Conservation (phyloP, 2,113 vertebrate species). For the Plecturocebus donacophilus region DNA sequence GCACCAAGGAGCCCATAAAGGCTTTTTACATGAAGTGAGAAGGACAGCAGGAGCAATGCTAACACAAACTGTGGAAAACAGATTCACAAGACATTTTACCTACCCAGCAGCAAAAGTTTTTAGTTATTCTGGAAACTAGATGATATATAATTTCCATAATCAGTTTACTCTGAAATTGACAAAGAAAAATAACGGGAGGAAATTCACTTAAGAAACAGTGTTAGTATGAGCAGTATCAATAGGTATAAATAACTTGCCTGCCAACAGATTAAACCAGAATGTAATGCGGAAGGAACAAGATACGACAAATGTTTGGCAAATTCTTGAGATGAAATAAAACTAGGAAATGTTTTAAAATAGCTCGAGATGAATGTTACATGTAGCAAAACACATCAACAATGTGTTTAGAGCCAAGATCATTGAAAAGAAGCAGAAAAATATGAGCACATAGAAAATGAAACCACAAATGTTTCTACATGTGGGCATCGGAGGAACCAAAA, state of each 20-base stretch:
- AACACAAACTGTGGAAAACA: constrained; percentile 9
- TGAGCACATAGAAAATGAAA: constrained; percentile 49
- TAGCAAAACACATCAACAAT: constrained; percentile 57
- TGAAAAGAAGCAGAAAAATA: constrained; percentile 50
- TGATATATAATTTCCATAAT: not conserved
- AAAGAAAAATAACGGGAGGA: constrained; percentile 20
- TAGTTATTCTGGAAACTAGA: constrained; percentile 6
- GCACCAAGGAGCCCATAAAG: not conserved
- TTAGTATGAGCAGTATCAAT: constrained; percentile 50
- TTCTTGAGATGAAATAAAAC: constrained; percentile 69
- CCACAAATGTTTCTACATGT: constrained; percentile 61
- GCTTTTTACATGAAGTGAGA: not conserved
- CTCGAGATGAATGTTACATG: constrained; percentile 53
- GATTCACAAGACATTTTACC: not conserved
- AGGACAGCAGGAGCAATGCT: not conserved
- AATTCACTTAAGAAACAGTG: constrained; percentile 55
- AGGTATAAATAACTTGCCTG: constrained; percentile 68
- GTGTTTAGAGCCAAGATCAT: constrained; percentile 54
- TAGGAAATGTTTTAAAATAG: constrained; percentile 62
- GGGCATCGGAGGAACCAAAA: constrained; percentile 22
- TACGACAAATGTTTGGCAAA: constrained; percentile 64
- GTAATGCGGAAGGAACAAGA: constrained; percentile 43
- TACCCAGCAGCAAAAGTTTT: not conserved
- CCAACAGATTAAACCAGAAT: constrained; percentile 67
- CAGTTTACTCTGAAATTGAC: constrained; percentile 44